A percentile compares a stretch with the other conserved stretches of the same genome.
Conservation (phyloP, 2,113 vertebrate genomes). For the Tupaia tana region DNA sequence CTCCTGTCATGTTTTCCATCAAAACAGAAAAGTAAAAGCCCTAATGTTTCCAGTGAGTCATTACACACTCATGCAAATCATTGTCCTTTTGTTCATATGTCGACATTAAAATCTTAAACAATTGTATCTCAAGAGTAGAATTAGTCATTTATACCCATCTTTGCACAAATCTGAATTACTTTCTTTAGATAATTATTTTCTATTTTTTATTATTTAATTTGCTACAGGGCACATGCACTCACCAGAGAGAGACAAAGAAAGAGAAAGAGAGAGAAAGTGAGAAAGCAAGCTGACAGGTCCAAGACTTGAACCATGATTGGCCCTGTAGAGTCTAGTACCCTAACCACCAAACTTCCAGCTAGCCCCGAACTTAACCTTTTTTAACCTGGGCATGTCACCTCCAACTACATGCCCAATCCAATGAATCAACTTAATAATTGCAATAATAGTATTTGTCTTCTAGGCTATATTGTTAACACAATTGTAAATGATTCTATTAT, state of each 20-base stretch:
- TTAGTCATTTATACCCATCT: neutral
- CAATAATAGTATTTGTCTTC: neutral
- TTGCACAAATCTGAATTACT: neutral
- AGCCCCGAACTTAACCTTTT: too few relatives aligned
- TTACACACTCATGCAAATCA: neutral
- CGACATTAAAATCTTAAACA: neutral
- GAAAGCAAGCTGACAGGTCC: too few relatives aligned
- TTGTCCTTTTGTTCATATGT: neutral
- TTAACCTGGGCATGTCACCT: neutral
- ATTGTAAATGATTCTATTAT: neutral
- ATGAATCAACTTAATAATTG: neutral
- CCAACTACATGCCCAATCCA: neutral
- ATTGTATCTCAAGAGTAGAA: neutral
- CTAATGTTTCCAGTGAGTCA: neutral
- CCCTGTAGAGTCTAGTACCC: too few relatives aligned
- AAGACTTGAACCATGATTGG: too few relatives aligned
- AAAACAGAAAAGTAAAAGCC: constrained; percentile 6
- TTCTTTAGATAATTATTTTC: neutral
- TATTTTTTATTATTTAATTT: too few relatives aligned
- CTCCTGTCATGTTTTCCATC: neutral
- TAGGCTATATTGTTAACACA: neutral
- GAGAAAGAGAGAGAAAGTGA: too few relatives aligned
- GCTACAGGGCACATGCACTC: too few relatives aligned
- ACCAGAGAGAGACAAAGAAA: too few relatives aligned
- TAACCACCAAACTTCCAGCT: too few relatives aligned